Base-by-base conservation (phyloP, 2,797 vertebrate genomes). In the Enoplosus armatus region DNA sequence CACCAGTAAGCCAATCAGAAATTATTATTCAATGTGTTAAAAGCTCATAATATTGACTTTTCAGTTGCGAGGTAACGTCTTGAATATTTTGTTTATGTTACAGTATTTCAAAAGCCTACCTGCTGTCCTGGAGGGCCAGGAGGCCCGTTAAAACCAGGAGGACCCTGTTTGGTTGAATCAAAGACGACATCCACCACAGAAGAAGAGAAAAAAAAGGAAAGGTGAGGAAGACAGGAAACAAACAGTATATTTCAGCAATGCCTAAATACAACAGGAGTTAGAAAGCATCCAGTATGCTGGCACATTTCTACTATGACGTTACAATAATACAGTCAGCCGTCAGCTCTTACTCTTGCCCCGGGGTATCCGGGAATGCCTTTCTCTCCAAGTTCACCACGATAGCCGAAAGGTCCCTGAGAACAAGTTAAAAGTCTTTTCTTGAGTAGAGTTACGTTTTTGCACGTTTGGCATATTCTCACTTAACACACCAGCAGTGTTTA, bases 361-460 rank as follows among this genome's bases (percentile, higher is more conserved):
- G 97, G 98, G 80, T 97, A 95, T 63, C 98, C 98, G 14, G 92
- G 95, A 20, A 99, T 96, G 55, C 98, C 98, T 72, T 96, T 97
- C 92, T 99, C 98, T 88, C 98, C 98, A 47, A 88, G 81, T 92
- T 97, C 96, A 69, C 96, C 97, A 43, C 59, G 65, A 75, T 55
- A 95, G 62, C 89, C 94, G 77, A 93, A 94, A 31, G 87, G 80
- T 20, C 95, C 96, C 98, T 99, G 87, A 15, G 72, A 72, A 59
- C 1, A 48, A 15, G 22, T 2, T 12, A 29, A 64, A 70, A n/a
- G n/a, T n/a, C n/a, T n/a, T n/a, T n/a, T n/a, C n/a, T n/a, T n/a
- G n/a, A n/a, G n/a, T n/a, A n/a, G n/a, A n/a, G n/a, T n/a, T n/a
- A n/a, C n/a, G n/a, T n/a, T n/a, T n/a, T 51, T 54, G 31, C 3